Conservation (phyloP, 2,797 vertebrate genomes). For the Bovichtus diacanthus region DNA sequence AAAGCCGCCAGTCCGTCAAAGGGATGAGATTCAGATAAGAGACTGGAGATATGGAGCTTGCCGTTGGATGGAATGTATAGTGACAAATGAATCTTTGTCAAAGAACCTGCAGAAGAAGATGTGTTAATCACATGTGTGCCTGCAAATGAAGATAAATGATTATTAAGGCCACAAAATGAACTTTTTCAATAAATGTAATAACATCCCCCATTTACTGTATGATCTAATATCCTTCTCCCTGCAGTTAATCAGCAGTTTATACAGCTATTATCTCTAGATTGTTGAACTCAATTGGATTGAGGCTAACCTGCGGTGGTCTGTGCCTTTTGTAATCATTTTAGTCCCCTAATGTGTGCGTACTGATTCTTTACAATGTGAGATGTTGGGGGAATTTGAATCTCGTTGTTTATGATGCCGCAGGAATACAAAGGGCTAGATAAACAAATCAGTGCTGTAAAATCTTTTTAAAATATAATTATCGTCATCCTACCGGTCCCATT, state of each 20-base stretch:
- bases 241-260: conserved; percentile 34
- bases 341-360: neutral
- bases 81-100: conserved; percentile 17
- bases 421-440: neutral
- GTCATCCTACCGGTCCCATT: neutral
- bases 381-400: conserved; percentile 9
- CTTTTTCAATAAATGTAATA: conserved; percentile 14
- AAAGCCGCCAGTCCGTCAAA: conserved; percentile 28
- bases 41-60: conserved; percentile 32
- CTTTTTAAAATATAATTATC: neutral
- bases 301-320: conserved; percentile 24
- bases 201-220: neutral
- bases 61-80: neutral
- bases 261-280: conserved; percentile 32
- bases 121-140: conserved; percentile 10
- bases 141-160: conserved; percentile 32
- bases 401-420: conserved; percentile 8
- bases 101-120: neutral
- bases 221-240: conserved; percentile 9
- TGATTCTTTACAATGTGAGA: conserved; percentile 18
- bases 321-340: conserved; percentile 37
- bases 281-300: conserved; percentile 20
- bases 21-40: conserved; percentile 23
- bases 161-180: conserved; percentile 20
- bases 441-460: neutral